A percentile compares a stretch with the other conserved stretches of the same genome.
phyloP scores from a whole-genome alignment of 64 coral and sea anemone species.

The Porites lutea region DNA sequence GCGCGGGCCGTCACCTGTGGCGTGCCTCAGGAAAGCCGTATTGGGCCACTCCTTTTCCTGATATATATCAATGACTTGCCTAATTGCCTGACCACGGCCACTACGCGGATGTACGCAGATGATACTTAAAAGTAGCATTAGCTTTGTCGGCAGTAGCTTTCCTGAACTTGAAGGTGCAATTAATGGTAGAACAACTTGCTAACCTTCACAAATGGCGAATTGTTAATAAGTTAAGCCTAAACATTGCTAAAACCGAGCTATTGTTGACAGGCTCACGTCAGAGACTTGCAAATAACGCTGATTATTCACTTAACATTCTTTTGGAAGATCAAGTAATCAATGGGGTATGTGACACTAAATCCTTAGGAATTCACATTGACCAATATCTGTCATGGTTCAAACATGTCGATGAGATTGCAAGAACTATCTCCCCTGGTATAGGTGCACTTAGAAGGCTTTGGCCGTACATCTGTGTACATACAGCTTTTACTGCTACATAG shows the following conservation, averaged over 20 bases:
- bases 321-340: not conserved
- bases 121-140: constrained; percentile 24
- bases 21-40: not conserved
- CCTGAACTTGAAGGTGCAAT: not conserved
- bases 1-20: too few relatives aligned
- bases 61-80: constrained; percentile 44
- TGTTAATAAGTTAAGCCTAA: constrained; percentile 28
- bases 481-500: too few relatives aligned
- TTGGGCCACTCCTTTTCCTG: constrained; percentile 34
- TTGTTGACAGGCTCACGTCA: constrained; percentile 35
- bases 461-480: too few relatives aligned
- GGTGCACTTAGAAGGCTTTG: too few relatives aligned
- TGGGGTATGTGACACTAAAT: not conserved
- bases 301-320: not conserved
- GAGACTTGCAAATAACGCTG: not conserved
- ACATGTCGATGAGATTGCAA: constrained; percentile 22
- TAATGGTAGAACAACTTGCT: not conserved
- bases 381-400: not conserved
- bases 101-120: constrained; percentile 12
- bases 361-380: constrained; percentile 29
- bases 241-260: constrained; percentile 30
- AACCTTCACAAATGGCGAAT: constrained; percentile 7
- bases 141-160: not conserved
- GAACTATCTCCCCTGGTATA: not conserved
- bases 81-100: constrained; percentile 1